Percentiles rank a stretch among this genome's conserved stretches.
phyloP scores from a whole-genome alignment of 2,113 vertebrate species.

The Rattus norvegicus region DNA sequence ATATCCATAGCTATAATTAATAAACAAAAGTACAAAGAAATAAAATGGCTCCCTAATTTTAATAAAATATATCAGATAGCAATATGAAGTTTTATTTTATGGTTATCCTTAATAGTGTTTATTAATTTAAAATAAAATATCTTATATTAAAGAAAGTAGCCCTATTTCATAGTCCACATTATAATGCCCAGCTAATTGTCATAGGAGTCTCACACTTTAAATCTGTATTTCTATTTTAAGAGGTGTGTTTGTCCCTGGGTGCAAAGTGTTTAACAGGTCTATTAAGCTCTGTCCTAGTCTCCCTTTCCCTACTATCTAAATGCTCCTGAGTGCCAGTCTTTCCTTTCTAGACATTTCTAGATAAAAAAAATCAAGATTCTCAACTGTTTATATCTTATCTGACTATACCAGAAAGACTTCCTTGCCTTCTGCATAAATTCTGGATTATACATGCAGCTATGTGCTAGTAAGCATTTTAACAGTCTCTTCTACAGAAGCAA shows the following conservation, averaged over 20 bases:
- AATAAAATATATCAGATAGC: conserved; percentile 58
- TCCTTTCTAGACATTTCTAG: not conserved
- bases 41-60: conserved; percentile 66
- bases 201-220: not conserved
- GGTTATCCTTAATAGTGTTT: conserved; percentile 61
- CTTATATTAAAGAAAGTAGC: conserved; percentile 52
- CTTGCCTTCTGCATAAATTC: not conserved
- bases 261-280: not conserved
- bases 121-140: conserved; percentile 57
- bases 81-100: conserved; percentile 39
- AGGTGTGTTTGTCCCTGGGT: not conserved
- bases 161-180: not conserved
- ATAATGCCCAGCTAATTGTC: not conserved
- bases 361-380: not conserved
- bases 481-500: not conserved
- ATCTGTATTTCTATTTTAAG: not conserved
- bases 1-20: conserved; percentile 60
- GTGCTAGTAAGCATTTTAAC: not conserved
- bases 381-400: not conserved
- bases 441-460: not conserved
- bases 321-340: not conserved
- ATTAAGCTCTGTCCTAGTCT: not conserved
- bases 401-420: not conserved
- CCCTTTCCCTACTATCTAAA: not conserved
- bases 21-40: conserved; percentile 65